Percentiles rank a stretch among this genome's conserved stretches.
Conservation (phyloP, 1,140 invertebrate genomes). For the Ylistrum balloti region DNA sequence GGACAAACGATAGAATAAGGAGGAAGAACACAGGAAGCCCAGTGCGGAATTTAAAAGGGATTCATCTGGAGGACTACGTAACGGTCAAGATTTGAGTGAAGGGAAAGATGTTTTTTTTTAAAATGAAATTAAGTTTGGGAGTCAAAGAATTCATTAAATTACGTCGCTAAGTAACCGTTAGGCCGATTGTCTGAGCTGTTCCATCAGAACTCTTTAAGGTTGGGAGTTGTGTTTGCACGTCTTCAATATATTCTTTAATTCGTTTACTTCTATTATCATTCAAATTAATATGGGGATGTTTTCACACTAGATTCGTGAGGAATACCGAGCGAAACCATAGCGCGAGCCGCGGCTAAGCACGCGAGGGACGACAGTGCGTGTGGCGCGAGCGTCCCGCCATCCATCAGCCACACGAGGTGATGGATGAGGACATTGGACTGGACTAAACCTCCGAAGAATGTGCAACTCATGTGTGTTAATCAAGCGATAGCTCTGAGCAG, state of each 20-base stretch:
- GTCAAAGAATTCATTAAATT: neutral
- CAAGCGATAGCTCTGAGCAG: neutral
- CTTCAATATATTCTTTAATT: conserved; percentile 36
- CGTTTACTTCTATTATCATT: neutral
- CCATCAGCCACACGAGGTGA: neutral
- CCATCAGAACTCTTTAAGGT: neutral
- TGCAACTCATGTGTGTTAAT: neutral
- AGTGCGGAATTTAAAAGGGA: no score
- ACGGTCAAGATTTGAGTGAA: no score
- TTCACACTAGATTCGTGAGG: neutral
- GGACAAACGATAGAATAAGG: no score
- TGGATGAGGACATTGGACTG: neutral
- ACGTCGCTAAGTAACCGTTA: neutral
- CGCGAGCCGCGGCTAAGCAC: neutral
- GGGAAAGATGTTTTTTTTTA: neutral
- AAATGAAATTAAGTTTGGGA: neutral
- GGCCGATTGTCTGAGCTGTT: neutral
- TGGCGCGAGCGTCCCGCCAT: conserved; percentile 18
- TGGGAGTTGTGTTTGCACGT: conserved; percentile 32
- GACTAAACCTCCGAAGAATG: conserved; percentile 18
- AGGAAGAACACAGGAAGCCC: no score
- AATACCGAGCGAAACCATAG: conserved; percentile 14
- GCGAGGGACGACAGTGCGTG: neutral
- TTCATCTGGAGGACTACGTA: no score
- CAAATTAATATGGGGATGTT: conserved; percentile 11